Evolutionary conservation across 1,140 invertebrate species (phyloP).

Genomic region (Zaprionus africanus): DNA sequence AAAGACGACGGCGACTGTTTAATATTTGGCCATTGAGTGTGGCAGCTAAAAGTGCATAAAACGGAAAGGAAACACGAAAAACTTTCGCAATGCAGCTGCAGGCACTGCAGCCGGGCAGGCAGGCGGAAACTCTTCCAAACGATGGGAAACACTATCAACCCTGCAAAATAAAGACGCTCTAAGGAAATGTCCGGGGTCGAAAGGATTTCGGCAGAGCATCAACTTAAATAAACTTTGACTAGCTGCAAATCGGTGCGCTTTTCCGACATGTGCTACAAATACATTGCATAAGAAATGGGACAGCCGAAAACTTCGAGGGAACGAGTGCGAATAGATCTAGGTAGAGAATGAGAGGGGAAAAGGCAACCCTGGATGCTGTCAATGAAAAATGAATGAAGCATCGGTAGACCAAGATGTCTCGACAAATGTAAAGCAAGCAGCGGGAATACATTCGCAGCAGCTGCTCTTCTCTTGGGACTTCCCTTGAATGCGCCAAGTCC

Average conservation of each 20-base stretch:
- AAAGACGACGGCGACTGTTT: constrained; percentile 33
- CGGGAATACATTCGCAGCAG: constrained; percentile 26
- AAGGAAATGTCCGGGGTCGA: constrained; percentile 26
- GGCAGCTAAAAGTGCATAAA: constrained; percentile 46
- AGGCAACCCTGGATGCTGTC: constrained; percentile 13
- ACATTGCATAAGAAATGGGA: constrained; percentile 34
- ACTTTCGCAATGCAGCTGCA: constrained; percentile 43
- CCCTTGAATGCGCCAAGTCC: constrained; percentile 30
- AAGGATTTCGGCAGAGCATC: constrained; percentile 34
- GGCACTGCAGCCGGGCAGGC: neutral
- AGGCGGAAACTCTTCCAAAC: neutral
- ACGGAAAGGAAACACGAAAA: constrained; percentile 27
- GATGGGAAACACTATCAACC: constrained; percentile 9
- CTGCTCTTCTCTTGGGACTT: constrained; percentile 5
- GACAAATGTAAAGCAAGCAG: constrained; percentile 24
- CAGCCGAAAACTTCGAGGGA: neutral
- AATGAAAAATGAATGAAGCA: constrained; percentile 38
- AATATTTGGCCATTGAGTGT: constrained; percentile 36
- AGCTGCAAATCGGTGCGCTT: constrained; percentile 44
- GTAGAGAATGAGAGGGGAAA: neutral
- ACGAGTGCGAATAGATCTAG: neutral
- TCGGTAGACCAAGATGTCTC: constrained; percentile 18
- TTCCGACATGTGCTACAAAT: constrained; percentile 36
- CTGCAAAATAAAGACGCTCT: constrained; percentile 22
- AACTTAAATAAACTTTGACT: constrained; percentile 55